These are phyloP conservation scores for Nasonia giraulti DNA, from an alignment of 1,140 invertebrate species.

Conservation along the genomic window DNA sequence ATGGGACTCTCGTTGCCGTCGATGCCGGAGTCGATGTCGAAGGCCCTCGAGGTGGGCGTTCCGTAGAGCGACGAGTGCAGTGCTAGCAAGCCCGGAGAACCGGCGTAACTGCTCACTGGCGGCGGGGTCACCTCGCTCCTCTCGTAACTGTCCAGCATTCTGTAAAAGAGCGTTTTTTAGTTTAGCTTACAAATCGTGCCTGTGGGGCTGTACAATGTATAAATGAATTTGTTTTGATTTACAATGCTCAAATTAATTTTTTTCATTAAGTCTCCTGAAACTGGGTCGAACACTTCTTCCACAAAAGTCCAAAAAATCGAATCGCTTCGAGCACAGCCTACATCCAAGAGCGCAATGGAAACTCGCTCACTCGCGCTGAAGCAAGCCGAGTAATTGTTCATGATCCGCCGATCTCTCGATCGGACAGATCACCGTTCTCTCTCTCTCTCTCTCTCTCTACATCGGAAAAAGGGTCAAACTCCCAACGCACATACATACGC, in stretches of 20 bases:
- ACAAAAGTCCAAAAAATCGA: neutral
- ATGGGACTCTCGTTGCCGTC: conserved; percentile 70
- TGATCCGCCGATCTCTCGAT: neutral
- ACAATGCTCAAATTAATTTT: no score
- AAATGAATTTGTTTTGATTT: no score
- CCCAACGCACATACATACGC: neutral
- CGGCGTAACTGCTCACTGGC: conserved; percentile 69
- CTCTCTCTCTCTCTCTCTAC: neutral
- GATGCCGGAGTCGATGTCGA: conserved; percentile 71
- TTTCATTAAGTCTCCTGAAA: no score
- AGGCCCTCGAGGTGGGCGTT: conserved; percentile 68
- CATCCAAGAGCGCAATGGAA: neutral
- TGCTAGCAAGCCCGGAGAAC: conserved; percentile 69
- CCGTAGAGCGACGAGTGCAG: conserved; percentile 72
- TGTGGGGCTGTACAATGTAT: no score
- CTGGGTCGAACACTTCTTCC: neutral
- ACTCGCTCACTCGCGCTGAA: neutral
- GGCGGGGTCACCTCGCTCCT: conserved; percentile 71
- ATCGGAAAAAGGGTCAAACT: neutral
- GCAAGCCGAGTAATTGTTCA: conserved; percentile 1
- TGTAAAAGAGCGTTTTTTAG: conserved; percentile 57
- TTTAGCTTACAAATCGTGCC: neutral
- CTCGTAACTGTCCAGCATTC: conserved; percentile 74
- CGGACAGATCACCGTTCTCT: neutral
- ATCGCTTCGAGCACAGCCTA: neutral